Evolutionary conservation across 30 jellyfish, hydroid and myxozoan species (phyloP).

Genomic region (Chrysaora quinquecirrha): DNA sequence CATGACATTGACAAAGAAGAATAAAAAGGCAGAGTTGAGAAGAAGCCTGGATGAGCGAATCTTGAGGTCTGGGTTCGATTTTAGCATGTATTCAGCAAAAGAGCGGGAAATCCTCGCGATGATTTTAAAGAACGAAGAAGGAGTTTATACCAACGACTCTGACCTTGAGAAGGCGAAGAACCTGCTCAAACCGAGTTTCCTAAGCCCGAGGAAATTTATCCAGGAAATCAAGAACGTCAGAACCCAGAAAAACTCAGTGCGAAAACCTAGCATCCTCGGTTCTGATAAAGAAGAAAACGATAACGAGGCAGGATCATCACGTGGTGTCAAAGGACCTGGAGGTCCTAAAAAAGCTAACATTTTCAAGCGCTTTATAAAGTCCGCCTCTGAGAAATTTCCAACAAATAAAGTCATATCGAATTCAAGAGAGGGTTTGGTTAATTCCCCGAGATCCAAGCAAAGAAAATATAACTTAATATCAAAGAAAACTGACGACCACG

Average conservation of each 20-base stretch:
- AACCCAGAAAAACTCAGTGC: not conserved
- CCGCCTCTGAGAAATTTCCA: not conserved
- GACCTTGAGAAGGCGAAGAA: not conserved
- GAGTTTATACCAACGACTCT: not conserved
- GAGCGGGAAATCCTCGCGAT: constrained; percentile 6
- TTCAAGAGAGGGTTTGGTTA: not conserved
- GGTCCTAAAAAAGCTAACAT: not conserved
- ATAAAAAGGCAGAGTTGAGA: not conserved
- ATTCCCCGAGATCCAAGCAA: not conserved
- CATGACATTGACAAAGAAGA: not conserved
- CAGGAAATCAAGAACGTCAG: not conserved
- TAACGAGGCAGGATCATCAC: not conserved
- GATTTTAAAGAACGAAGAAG: not conserved
- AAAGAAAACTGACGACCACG: not conserved
- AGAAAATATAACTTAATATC: not conserved
- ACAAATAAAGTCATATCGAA: not conserved
- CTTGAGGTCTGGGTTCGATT: not conserved
- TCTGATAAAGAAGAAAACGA: not conserved
- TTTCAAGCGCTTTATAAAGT: not conserved
- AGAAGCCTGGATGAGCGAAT: constrained; percentile 1
- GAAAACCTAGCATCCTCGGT: not conserved
- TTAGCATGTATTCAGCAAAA: not conserved
- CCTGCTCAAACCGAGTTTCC: not conserved
- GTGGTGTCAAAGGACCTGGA: not conserved
- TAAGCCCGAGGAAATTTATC: not conserved